Evolutionary conservation across 2,797 vertebrate genomes (phyloP), one percentile per base, ranked within the genome.

Genomic region (Sphenodon punctatus): DNA sequence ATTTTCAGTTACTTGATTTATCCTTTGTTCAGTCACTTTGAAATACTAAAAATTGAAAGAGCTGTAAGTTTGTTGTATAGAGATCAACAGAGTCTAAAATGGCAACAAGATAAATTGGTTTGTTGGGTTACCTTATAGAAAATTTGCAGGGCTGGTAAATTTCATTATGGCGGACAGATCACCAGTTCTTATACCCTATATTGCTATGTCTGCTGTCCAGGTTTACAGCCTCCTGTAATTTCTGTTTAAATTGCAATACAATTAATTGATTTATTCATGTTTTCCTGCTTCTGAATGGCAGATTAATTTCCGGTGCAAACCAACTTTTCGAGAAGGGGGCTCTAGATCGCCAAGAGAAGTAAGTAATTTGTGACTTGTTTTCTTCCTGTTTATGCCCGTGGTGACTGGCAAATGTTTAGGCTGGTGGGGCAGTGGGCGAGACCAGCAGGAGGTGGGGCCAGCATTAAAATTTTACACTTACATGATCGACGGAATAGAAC

Each of bases 271-370:
- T 73, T 67, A 58, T 66, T 30, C 59, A 14, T 90, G 66, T 88
- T 80, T 76, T 22, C 80, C 20, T 74, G 34, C 65, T 83, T 91
- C 71, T 91, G 77, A 81, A 91, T 86, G 67, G 12, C 80, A 99
- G 98, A 99, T 99, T 89, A 99, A 98, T 94, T 99, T 99, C 94
- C 96, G 97, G 88, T 99, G 98, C 92, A 99, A 99, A 84, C 98
- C 98, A 1, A 99, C 98, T 25, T 99, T 98, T 92, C 97, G 97
- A 90, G 98, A 99, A 93, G 98, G 97, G 69, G 96, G 97, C 25
- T 98, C 98, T 32, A 96, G 98, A 60, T 97, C 97, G 80, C 96
- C 97, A 70, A 95, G 98, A 96, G 98, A 99, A 84, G 98, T 99
- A 93, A 97, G 97, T 95, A 86, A 72, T 42, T 59, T 32, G 49